A percentile compares a stretch with the other conserved stretches of the same genome.
phyloP scores from a whole-genome alignment of 2,797 vertebrate genomes.

The Sternotherus odoratus region DNA sequence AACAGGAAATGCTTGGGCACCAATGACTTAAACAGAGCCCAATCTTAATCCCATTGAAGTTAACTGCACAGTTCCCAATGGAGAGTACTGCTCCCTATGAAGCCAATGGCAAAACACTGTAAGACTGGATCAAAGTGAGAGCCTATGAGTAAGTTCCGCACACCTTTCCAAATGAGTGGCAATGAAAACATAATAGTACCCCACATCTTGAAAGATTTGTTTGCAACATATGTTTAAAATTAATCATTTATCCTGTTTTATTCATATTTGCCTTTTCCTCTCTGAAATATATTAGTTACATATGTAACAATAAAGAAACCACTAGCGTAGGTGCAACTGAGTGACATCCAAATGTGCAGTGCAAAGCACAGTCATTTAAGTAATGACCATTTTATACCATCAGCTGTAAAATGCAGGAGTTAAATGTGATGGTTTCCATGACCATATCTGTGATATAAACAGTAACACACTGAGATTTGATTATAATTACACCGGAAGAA shows the following conservation, averaged over 20 bases:
- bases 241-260: slow-evolving; percentile 7
- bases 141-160: background rate
- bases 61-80: background rate
- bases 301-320: background rate
- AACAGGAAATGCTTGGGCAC: no score
- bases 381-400: background rate
- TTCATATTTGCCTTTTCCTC: background rate
- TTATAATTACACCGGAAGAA: background rate
- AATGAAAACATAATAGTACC: background rate
- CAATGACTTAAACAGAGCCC: background rate
- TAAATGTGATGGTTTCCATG: background rate
- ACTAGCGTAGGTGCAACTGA: background rate
- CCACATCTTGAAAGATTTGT: background rate
- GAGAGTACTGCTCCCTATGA: background rate
- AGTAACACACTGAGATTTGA: background rate
- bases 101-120: background rate
- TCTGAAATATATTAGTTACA: background rate
- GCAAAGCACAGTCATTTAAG: background rate
- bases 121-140: background rate
- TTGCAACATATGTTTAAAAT: background rate
- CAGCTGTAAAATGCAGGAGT: background rate
- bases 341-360: background rate
- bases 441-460: background rate
- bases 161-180: background rate
- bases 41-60: background rate